Evolutionary conservation across 2,113 vertebrate genomes (phyloP).

Genomic region (Gopherus flavomarginatus): DNA sequence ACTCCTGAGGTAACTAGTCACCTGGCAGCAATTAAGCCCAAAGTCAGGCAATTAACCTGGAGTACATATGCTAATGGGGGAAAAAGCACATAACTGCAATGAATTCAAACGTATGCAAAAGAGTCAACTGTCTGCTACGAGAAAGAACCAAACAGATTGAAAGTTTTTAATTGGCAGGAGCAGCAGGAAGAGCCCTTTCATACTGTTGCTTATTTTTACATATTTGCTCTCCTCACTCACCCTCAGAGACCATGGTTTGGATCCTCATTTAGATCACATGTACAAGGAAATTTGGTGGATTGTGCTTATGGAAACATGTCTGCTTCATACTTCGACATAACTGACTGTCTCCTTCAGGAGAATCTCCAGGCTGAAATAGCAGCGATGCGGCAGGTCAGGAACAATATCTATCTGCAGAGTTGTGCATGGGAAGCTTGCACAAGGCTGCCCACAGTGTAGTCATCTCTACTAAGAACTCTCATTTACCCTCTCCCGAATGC

Average conservation of each 20-base stretch:
- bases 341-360: not conserved
- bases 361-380: not conserved
- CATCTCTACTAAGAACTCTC: not conserved
- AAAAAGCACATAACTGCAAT: not conserved
- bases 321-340: not conserved
- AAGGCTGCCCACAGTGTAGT: not conserved
- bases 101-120: slow-evolving; percentile 9
- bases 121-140: not conserved
- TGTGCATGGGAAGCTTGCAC: not conserved
- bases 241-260: not conserved
- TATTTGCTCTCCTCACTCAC: not conserved
- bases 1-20: slow-evolving; percentile 17
- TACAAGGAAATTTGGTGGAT: not conserved
- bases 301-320: not conserved
- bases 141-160: not conserved
- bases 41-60: slow-evolving; percentile 1
- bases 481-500: not conserved
- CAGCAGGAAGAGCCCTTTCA: fast-evolving
- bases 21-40: slow-evolving; percentile 12
- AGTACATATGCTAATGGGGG: not conserved
- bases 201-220: not conserved
- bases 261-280: not conserved
- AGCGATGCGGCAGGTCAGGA: not conserved
- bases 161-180: not conserved
- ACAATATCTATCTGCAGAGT: not conserved